Conservation (phyloP, 2,113 vertebrate genomes). For the crab-eating macaque (Macaca fascicularis) region T2T-MFA8v1.1 NC_088379.1:146775001-146775500, state of each 20-base stretch:
- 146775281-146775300: neutral
- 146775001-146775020: neutral
- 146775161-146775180: neutral
- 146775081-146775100: neutral
- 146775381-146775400: neutral
- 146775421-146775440: neutral
- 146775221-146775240: neutral
- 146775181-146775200: neutral
- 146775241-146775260: neutral
- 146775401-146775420: neutral
- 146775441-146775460: neutral
- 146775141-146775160: neutral
- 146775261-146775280: neutral
- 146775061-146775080: neutral
- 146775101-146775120: neutral
- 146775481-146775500: neutral
- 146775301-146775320: neutral
- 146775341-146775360: neutral
- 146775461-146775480: slow-evolving; percentile 7
- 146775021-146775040: neutral
- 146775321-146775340: neutral
- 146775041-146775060: neutral
- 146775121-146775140: neutral
- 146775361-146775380: neutral
- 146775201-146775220: neutral